Percentiles rank a stretch among this genome's conserved stretches.
phyloP scores from a whole-genome alignment of 2,888 invertebrate genomes.

The Chironomus riparius region DNA sequence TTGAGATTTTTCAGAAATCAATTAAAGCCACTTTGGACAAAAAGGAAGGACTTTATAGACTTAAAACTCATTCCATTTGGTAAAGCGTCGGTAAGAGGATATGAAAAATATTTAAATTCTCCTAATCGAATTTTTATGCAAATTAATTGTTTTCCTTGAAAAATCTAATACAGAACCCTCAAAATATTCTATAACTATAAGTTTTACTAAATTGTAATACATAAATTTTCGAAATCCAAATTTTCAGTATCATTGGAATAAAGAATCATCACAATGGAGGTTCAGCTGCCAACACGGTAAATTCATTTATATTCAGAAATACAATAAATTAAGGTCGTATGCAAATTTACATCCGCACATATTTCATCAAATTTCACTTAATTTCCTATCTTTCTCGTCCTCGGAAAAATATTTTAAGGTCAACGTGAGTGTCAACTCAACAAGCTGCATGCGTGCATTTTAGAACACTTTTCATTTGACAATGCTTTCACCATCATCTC shows the following conservation, averaged over 20 bases:
- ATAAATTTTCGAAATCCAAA: background rate
- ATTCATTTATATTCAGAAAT: background rate
- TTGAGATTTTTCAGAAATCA: slow-evolving; percentile 35
- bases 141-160: background rate
- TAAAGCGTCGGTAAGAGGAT: slow-evolving; percentile 36
- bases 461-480: slow-evolving; percentile 34
- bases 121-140: background rate
- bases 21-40: slow-evolving; percentile 35
- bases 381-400: background rate
- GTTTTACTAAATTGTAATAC: background rate
- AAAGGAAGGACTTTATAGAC: slow-evolving; percentile 33
- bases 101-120: background rate
- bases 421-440: slow-evolving; percentile 37
- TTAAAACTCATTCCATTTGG: slow-evolving; percentile 39
- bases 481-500: slow-evolving; percentile 35
- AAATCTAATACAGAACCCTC: background rate
- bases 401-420: slow-evolving; percentile 31
- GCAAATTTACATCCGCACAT: background rate
- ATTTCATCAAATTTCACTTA: background rate
- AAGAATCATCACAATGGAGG: background rate
- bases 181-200: no score
- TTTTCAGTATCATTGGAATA: slow-evolving; percentile 6
- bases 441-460: slow-evolving; percentile 39
- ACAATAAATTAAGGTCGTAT: background rate
- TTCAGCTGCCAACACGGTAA: slow-evolving; percentile 16